Evolutionary conservation across 2,113 vertebrate species (phyloP).

Genomic region (Myanophis thanlyinensis): DNA sequence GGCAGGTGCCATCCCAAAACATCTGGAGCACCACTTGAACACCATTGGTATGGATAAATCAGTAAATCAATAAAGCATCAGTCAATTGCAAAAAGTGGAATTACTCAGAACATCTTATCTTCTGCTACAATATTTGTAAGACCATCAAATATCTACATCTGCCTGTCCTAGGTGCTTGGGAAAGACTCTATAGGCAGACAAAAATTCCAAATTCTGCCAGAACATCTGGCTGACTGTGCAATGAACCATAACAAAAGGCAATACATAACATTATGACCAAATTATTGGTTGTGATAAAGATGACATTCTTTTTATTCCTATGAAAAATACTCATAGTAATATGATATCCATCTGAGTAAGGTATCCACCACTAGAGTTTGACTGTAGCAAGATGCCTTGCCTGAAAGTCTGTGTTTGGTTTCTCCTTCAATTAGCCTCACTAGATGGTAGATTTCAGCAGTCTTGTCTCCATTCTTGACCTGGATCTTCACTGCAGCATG

Average conservation of each 20-base stretch:
- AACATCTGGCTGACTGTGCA: no score
- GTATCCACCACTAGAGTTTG: background rate
- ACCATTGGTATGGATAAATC: no score
- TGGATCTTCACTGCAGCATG: background rate
- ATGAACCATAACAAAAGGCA: background rate
- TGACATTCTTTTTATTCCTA: background rate
- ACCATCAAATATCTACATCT: no score
- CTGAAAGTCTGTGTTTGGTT: background rate
- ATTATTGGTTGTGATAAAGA: background rate
- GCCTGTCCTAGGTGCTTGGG: no score
- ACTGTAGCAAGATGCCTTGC: background rate
- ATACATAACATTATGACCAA: background rate
- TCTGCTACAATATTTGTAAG: no score
- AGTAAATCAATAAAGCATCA: no score
- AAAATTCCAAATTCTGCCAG: no score
- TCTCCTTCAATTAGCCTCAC: background rate
- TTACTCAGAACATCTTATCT: no score
- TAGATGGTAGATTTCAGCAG: background rate
- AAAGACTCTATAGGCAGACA: no score
- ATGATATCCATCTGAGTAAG: background rate
- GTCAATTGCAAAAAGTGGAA: no score
- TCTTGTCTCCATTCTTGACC: background rate
- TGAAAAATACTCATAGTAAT: background rate
- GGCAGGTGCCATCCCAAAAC: no score
- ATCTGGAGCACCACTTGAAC: no score